These are phyloP conservation scores for Ectemnius continuus DNA, from an alignment of 2,888 invertebrate genomes.

Conservation along the genomic window DNA sequence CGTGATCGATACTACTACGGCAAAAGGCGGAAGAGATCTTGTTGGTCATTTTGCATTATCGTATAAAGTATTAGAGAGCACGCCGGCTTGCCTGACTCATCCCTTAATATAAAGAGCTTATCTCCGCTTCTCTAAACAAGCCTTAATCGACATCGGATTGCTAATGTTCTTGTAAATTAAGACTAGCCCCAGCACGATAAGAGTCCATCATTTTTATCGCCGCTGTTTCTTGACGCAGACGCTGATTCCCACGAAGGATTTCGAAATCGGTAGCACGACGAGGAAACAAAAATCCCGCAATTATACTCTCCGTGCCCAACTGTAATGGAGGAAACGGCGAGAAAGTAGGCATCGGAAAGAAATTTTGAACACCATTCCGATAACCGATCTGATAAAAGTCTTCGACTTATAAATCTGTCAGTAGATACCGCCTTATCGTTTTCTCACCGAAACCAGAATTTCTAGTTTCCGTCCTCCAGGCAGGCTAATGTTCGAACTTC, in stretches of 20 bases:
- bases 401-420: conserved; percentile 25
- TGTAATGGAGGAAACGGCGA: not conserved
- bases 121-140: conserved; percentile 28
- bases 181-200: not conserved
- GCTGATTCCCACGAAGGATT: not conserved
- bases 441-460: conserved; percentile 15
- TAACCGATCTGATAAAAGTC: conserved; percentile 35
- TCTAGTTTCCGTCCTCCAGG: not conserved
- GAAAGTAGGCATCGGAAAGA: conserved; percentile 24
- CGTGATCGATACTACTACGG: too few species aligned
- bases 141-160: conserved; percentile 32
- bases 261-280: not conserved
- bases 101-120: conserved; percentile 20
- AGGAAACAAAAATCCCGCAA: not conserved
- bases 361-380: conserved; percentile 33
- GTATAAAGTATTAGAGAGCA: too few species aligned
- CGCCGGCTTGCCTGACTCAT: conserved; percentile 22
- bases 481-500: too few species aligned
- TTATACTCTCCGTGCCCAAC: not conserved
- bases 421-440: conserved; percentile 37
- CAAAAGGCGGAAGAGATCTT: too few species aligned
- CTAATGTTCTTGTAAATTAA: conserved; percentile 13
- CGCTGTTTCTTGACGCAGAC: not conserved
- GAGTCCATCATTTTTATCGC: not conserved
- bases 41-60: too few species aligned